Conservation (phyloP, 2,888 invertebrate species). For the Pammene aurita region DNA sequence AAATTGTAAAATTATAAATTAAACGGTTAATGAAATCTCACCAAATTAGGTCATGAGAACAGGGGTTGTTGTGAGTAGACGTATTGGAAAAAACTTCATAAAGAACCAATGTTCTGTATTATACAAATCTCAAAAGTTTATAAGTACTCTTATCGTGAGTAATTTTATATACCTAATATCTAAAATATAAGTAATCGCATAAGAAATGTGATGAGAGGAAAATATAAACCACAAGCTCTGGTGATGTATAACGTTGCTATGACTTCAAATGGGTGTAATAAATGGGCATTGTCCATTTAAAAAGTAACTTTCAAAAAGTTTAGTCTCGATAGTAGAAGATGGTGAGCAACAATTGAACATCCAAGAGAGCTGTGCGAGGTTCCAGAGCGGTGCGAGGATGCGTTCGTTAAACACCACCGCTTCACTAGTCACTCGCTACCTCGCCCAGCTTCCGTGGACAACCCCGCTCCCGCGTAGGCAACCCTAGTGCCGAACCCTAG, state of each 20-base stretch:
- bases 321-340: conserved; percentile 48
- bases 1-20: conserved; percentile 38
- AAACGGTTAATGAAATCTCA: conserved; percentile 13
- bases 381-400: not conserved
- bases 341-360: not conserved
- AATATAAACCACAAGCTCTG: conserved; percentile 40
- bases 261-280: conserved; percentile 48
- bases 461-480: not conserved
- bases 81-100: conserved; percentile 24
- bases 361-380: not conserved
- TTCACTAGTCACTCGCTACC: not conserved
- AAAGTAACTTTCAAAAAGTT: conserved; percentile 71
- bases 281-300: conserved; percentile 64
- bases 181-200: conserved; percentile 24
- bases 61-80: conserved; percentile 45
- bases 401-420: not conserved
- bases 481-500: not conserved
- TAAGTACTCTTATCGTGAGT: conserved; percentile 18
- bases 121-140: conserved; percentile 32
- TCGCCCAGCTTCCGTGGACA: not conserved
- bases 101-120: conserved; percentile 41
- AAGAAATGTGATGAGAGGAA: conserved; percentile 19
- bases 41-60: conserved; percentile 31
- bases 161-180: conserved; percentile 21
- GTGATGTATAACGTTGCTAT: conserved; percentile 57